Evolutionary conservation across 2,113 vertebrate species (phyloP).

Genomic region (Zootoca vivipara): DNA sequence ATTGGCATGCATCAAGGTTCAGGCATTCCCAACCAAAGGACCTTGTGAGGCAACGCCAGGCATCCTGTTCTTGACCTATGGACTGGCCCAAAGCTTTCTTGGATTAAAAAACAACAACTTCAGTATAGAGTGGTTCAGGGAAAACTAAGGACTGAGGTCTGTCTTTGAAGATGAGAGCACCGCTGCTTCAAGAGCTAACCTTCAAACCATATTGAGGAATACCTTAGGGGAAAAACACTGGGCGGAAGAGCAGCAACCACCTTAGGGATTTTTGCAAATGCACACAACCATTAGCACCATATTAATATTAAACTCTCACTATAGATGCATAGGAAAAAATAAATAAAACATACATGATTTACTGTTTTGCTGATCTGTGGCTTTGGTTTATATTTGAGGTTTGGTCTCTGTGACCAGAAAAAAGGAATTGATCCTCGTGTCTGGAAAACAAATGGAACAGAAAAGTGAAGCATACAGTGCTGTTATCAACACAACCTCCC

Average conservation of each 20-base stretch:
- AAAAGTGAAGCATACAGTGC: not conserved
- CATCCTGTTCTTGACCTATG: not conserved
- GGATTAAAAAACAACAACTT: not conserved
- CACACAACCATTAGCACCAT: not conserved
- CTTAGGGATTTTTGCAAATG: not conserved
- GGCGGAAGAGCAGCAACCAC: not conserved
- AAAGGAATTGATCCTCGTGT: slow-evolving; percentile 95
- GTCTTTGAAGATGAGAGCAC: not conserved
- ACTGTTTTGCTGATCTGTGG: slow-evolving; percentile 94
- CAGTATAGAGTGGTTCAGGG: not conserved
- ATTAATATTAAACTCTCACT: not conserved
- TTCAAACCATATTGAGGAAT: not conserved
- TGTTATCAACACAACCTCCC: not conserved
- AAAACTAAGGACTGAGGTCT: not conserved
- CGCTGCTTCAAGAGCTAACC: not conserved
- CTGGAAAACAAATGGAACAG: slow-evolving; percentile 68
- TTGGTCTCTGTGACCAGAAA: slow-evolving; percentile 97
- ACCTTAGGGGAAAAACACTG: not conserved
- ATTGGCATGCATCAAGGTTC: not conserved
- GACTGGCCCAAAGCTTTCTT: too few species aligned
- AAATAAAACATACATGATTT: slow-evolving; percentile 85
- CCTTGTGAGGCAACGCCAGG: not conserved
- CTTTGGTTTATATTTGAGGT: slow-evolving; percentile 94
- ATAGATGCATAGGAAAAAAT: slow-evolving; percentile 10
- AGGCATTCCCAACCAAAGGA: not conserved